Evolutionary conservation across 2,797 vertebrate species (phyloP).

Genomic region (Pogonophryne albipinna): DNA sequence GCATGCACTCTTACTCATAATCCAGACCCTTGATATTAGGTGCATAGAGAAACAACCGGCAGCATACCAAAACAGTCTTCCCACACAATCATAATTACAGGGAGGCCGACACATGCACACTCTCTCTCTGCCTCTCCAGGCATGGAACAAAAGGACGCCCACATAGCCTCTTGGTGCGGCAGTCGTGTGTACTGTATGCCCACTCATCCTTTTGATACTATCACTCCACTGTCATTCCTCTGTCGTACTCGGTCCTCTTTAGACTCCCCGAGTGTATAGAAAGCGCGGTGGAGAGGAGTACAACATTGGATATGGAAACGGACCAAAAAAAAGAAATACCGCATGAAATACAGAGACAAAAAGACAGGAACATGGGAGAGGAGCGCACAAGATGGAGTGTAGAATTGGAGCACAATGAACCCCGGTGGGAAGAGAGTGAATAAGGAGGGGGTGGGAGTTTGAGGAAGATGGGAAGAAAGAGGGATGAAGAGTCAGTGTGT

Average conservation of each 20-base stretch:
- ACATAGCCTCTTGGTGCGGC: conserved; percentile 73
- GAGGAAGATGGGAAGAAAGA: conserved; percentile 29
- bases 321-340: conserved; percentile 26
- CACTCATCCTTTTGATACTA: conserved; percentile 82
- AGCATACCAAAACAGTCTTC: conserved; percentile 80
- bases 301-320: conserved; percentile 26
- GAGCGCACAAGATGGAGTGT: conserved; percentile 54
- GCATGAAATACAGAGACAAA: conserved; percentile 23
- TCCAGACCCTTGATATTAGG: conserved; percentile 67
- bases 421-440: conserved; percentile 18
- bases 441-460: conserved; percentile 11
- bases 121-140: conserved; percentile 48
- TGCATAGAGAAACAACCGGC: conserved; percentile 70
- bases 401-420: conserved; percentile 35
- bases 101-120: conserved; percentile 52
- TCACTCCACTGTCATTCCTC: conserved; percentile 65
- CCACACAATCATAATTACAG: conserved; percentile 83
- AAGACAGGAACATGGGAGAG: conserved; percentile 49
- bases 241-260: conserved; percentile 57
- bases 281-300: conserved; percentile 21
- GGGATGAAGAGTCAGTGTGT: conserved; percentile 53
- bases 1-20: conserved; percentile 61
- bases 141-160: conserved; percentile 82
- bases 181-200: conserved; percentile 78
- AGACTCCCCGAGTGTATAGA: conserved; percentile 49